Percentiles rank a stretch among this genome's conserved stretches.
Conservation (phyloP, 2,113 vertebrate genomes). For the Ifrita kowaldi region DNA sequence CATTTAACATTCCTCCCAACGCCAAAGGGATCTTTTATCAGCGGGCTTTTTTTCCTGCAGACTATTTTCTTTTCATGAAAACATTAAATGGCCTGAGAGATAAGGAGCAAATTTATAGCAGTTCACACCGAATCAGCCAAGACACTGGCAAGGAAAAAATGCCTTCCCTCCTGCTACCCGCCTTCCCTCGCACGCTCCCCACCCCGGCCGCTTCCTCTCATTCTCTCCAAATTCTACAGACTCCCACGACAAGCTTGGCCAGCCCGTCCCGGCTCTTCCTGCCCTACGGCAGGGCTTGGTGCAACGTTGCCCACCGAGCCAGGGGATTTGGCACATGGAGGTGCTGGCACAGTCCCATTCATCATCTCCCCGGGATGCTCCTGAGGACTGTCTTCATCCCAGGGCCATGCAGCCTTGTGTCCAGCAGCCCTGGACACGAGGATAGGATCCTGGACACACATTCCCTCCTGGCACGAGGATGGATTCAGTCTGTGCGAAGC, state of each 20-base stretch:
- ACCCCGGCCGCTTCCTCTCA: constrained; percentile 73
- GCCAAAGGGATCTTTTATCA: constrained; percentile 70
- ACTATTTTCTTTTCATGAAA: constrained; percentile 74
- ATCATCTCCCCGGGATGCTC: background rate
- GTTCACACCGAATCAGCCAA: constrained; percentile 77
- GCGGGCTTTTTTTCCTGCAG: constrained; percentile 47
- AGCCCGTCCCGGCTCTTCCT: constrained; percentile 63
- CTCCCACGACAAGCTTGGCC: constrained; percentile 38
- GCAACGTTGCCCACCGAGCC: background rate
- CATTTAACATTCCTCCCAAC: constrained; percentile 43
- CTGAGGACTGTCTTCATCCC: background rate
- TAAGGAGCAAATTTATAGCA: constrained; percentile 74
- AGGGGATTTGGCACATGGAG: background rate
- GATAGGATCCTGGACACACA: background rate
- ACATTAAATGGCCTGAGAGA: constrained; percentile 69
- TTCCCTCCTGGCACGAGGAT: accelerated
- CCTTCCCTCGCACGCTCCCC: constrained; percentile 33
- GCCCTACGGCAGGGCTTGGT: constrained; percentile 26
- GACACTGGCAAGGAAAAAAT: constrained; percentile 74
- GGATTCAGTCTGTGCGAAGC: background rate
- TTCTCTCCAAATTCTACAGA: constrained; percentile 74
- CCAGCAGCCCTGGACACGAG: background rate
- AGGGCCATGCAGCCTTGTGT: accelerated
- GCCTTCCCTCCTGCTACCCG: constrained; percentile 45
- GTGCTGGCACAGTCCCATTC: background rate